Evolutionary conservation across 2,888 invertebrate species (phyloP).

Genomic region (Epirrita christyi): DNA sequence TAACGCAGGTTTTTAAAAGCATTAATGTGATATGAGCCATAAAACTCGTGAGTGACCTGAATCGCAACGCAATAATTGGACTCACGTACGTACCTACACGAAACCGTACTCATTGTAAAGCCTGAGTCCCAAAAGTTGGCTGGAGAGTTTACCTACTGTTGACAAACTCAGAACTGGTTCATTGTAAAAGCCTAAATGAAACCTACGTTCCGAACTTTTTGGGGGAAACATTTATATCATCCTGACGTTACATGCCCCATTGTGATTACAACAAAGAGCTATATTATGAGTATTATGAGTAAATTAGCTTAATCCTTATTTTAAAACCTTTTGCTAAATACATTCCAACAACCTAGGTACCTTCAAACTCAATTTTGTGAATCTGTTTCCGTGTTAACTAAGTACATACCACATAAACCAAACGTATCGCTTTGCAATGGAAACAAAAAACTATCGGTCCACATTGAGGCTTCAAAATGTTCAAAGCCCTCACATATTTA

Average conservation of each 20-base stretch:
- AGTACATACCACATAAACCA: neutral
- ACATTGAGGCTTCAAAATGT: conserved; percentile 28
- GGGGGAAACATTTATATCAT: conserved; percentile 1
- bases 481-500: conserved; percentile 45
- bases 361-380: too few species aligned
- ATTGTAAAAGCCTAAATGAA: conserved; percentile 20
- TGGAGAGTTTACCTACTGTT: conserved; percentile 16
- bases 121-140: conserved; percentile 22
- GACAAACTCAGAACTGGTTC: conserved; percentile 11
- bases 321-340: too few species aligned
- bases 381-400: too few species aligned
- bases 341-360: too few species aligned
- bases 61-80: conserved; percentile 13
- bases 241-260: neutral
- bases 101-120: neutral
- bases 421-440: conserved; percentile 15
- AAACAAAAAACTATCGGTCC: conserved; percentile 31
- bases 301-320: too few species aligned
- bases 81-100: conserved; percentile 10
- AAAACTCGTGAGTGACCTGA: neutral
- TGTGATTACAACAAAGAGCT: too few species aligned
- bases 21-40: conserved; percentile 2
- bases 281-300: too few species aligned
- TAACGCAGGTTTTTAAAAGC: conserved; percentile 2
- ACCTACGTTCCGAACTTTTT: conserved; percentile 24